Conservation (phyloP, 2,797 vertebrate species). For the Crenuchus spilurus region DNA sequence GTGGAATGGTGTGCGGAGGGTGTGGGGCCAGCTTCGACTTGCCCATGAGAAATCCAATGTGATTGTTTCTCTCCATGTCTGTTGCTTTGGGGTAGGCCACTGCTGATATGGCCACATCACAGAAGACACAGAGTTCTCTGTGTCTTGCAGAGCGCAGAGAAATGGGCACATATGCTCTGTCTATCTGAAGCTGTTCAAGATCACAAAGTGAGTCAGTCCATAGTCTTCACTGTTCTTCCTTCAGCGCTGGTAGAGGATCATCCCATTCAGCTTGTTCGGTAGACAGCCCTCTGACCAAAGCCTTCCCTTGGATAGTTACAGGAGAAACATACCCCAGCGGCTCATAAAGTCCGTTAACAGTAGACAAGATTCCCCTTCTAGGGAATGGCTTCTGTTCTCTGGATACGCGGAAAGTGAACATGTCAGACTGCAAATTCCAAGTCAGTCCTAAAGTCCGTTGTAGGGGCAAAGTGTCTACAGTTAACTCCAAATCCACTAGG, state of each 20-base stretch:
- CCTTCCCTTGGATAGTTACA: constrained; percentile 28
- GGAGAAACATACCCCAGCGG: constrained; percentile 44
- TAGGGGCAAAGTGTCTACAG: not conserved
- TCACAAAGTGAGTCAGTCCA: constrained; percentile 21
- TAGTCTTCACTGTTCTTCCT: constrained; percentile 2
- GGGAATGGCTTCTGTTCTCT: constrained; percentile 33
- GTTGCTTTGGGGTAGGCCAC: constrained; percentile 5
- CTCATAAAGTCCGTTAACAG: constrained; percentile 45
- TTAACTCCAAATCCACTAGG: constrained; percentile 11
- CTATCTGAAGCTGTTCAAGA: constrained; percentile 31
- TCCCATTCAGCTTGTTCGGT: constrained; percentile 40
- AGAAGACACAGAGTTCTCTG: constrained; percentile 27
- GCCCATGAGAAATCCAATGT: no score
- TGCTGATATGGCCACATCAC: constrained; percentile 36
- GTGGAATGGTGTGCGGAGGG: not conserved
- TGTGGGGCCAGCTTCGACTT: not conserved
- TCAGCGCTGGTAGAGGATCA: not conserved
- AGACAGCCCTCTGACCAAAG: constrained; percentile 24
- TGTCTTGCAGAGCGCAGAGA: not conserved
- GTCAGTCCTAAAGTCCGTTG: constrained; percentile 24
- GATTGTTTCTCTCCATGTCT: not conserved
- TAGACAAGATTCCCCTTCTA: constrained; percentile 26
- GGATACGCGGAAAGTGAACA: constrained; percentile 43
- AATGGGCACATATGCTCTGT: constrained; percentile 9
- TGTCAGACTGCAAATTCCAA: constrained; percentile 22